Conservation (phyloP, 1,140 invertebrate species). For the Octopus sinensis region DNA sequence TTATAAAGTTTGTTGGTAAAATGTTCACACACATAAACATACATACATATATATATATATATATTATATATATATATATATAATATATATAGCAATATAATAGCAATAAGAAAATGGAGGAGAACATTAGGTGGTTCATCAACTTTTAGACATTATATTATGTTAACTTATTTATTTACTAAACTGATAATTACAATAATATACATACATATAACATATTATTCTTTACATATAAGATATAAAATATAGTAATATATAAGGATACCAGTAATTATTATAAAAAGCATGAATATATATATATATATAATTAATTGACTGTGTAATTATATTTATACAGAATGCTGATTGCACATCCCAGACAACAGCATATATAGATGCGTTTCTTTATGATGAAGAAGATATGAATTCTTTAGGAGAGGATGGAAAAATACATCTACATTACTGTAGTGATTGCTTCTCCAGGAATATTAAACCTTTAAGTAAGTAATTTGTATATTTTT, state of each 20-base stretch:
- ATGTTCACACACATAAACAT: no score
- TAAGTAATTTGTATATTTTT: slow-evolving; percentile 43
- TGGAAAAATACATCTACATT: slow-evolving; percentile 64
- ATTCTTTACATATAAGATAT: no score
- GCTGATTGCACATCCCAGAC: slow-evolving; percentile 62
- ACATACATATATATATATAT: not conserved
- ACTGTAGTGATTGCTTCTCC: slow-evolving; percentile 68
- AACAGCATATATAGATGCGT: slow-evolving; percentile 69
- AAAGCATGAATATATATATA: not conserved
- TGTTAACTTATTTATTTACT: not conserved
- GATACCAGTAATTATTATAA: no score
- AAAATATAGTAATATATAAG: no score
- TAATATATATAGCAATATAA: no score
- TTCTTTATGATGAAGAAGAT: slow-evolving; percentile 69
- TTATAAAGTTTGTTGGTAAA: no score
- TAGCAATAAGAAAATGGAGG: no score
- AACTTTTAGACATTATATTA: no score
- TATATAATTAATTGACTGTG: not conserved
- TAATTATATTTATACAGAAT: slow-evolving; percentile 56
- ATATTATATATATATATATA: no score
- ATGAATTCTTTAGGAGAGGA: slow-evolving; percentile 65
- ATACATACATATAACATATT: not conserved
- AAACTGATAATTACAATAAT: not conserved
- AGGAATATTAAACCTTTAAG: slow-evolving; percentile 63
- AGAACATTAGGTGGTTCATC: no score